These are phyloP conservation scores for Trachelus tabidus DNA, from an alignment of 2,888 invertebrate genomes.

Conservation along the genomic window DNA sequence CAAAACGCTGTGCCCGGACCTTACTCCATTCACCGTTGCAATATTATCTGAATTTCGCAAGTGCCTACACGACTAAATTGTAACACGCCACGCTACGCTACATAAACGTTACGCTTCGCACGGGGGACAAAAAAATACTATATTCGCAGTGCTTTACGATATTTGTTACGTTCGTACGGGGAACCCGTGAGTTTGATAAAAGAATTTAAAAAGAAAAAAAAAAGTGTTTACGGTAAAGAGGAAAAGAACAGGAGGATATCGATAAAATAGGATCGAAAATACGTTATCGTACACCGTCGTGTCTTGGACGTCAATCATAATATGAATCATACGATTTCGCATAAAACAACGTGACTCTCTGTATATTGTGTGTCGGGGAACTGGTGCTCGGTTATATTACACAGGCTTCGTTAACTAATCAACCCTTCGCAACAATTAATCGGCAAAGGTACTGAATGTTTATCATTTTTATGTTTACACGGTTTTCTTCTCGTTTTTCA, in stretches of 20 bases:
- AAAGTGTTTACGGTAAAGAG: not conserved
- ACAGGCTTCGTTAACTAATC: not conserved
- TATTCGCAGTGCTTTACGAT: slow-evolving; percentile 3
- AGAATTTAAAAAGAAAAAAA: not conserved
- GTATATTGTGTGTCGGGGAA: not conserved
- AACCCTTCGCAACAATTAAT: not conserved
- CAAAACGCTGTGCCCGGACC: slow-evolving; percentile 56
- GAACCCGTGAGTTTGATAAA: not conserved
- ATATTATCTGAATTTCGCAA: slow-evolving; percentile 51
- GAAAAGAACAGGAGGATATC: not conserved
- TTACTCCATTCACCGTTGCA: slow-evolving; percentile 47
- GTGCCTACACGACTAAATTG: slow-evolving; percentile 59
- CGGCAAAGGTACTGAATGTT: not conserved
- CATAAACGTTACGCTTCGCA: slow-evolving; percentile 6
- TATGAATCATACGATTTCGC: not conserved
- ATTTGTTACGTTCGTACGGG: slow-evolving; percentile 15
- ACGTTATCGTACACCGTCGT: not conserved
- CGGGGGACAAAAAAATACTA: not conserved
- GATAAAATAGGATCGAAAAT: not conserved
- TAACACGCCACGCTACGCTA: slow-evolving; percentile 24
- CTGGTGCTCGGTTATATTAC: not conserved
- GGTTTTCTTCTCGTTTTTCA: not conserved
- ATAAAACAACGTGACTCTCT: not conserved
- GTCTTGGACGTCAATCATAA: not conserved
- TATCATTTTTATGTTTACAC: not conserved